phyloP scores from a whole-genome alignment of 2,797 vertebrate genomes.

The Leptodactylus fallax region DNA sequence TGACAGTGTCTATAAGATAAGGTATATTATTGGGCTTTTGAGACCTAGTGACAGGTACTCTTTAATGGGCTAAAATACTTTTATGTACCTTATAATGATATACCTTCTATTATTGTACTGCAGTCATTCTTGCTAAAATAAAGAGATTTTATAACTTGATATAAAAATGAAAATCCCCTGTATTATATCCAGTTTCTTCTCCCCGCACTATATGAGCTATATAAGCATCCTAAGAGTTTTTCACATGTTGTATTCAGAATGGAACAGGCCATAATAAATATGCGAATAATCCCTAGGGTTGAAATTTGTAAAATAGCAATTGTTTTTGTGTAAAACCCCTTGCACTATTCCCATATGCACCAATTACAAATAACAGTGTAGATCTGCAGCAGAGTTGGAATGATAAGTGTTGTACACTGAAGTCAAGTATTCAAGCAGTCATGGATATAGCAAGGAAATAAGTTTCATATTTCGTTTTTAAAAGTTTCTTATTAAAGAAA shows the following conservation, averaged over 20 bases:
- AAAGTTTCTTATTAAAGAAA: not conserved
- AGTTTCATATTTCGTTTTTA: not conserved
- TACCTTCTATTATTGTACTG: not conserved
- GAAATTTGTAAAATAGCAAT: not conserved
- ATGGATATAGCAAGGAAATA: not conserved
- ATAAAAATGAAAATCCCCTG: not conserved
- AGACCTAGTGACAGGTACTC: no score
- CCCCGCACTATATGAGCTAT: not conserved
- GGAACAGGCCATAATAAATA: not conserved
- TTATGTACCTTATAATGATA: not conserved
- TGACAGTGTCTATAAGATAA: no score
- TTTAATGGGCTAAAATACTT: not conserved
- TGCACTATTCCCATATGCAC: conserved; percentile 9
- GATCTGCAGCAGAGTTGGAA: not conserved
- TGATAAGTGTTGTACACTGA: not conserved
- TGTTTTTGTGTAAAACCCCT: not conserved
- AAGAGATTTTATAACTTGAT: not conserved
- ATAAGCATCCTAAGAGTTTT: not conserved
- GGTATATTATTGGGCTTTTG: no score
- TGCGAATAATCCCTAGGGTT: not conserved
- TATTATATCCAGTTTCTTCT: not conserved
- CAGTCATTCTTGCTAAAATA: not conserved
- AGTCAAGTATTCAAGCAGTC: not conserved
- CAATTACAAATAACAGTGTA: conserved; percentile 1
- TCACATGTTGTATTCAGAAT: not conserved